Evolutionary conservation across 2,888 invertebrate species (phyloP).

Genomic region (Syrphus vitripennis): DNA sequence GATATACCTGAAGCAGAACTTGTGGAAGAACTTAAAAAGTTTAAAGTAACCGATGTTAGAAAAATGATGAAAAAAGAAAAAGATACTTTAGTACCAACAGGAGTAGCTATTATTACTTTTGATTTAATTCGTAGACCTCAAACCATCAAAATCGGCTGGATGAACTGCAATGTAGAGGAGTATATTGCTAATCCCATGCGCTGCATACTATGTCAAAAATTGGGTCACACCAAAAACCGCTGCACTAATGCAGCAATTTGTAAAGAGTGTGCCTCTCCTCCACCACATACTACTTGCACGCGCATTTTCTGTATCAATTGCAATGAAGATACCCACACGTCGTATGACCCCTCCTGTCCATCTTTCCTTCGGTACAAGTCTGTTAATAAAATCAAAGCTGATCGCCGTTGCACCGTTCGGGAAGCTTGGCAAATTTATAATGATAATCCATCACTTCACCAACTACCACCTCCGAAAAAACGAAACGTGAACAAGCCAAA

Average conservation of each 20-base stretch:
- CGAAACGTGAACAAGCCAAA: background rate
- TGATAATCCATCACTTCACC: too few species aligned
- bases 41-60: background rate
- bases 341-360: too few species aligned
- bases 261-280: conserved; percentile 7
- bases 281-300: too few species aligned
- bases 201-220: background rate
- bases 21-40: background rate
- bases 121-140: conserved; percentile 6
- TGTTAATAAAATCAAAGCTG: too few species aligned
- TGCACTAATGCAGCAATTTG: conserved; percentile 6
- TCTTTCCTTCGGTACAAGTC: too few species aligned
- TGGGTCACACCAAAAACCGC: conserved; percentile 10
- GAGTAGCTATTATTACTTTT: background rate
- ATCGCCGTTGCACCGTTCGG: too few species aligned
- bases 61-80: conserved; percentile 10
- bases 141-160: conserved; percentile 10
- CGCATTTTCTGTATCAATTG: too few species aligned
- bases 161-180: background rate
- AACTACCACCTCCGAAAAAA: too few species aligned
- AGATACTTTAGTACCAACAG: background rate
- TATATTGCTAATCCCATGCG: background rate
- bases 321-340: too few species aligned
- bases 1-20: background rate
- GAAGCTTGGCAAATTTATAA: too few species aligned